These are phyloP conservation scores for Mythimna ferrago DNA, from an alignment of 2,888 invertebrate species.

Conservation along the genomic window DNA sequence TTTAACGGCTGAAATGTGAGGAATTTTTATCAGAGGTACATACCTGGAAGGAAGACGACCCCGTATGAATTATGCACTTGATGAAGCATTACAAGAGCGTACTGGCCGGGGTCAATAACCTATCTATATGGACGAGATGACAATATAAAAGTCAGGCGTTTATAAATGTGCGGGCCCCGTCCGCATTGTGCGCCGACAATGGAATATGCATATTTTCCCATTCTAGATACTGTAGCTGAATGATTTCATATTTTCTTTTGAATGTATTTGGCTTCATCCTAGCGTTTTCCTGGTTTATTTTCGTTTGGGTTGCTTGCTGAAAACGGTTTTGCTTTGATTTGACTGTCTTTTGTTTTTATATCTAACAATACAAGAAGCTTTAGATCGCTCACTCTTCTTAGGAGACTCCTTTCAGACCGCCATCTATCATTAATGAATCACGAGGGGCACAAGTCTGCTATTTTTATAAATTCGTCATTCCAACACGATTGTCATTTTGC, in stretches of 20 bases:
- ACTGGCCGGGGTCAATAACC: conserved; percentile 63
- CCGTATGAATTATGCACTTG: conserved; percentile 84
- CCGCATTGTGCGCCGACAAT: conserved; percentile 53
- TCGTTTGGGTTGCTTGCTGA: background rate
- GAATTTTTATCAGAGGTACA: conserved; percentile 80
- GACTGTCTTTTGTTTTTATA: background rate
- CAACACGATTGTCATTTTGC: no score
- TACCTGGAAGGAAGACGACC: conserved; percentile 66
- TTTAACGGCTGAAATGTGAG: conserved; percentile 75
- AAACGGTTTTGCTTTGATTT: conserved; percentile 5
- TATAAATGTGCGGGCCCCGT: conserved; percentile 54
- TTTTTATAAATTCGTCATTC: no score
- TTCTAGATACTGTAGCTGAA: conserved; percentile 48
- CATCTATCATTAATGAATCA: no score
- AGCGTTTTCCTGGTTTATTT: conserved; percentile 26
- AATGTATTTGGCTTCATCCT: conserved; percentile 17
- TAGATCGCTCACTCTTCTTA: background rate
- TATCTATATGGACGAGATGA: conserved; percentile 56
- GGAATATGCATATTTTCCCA: conserved; percentile 56
- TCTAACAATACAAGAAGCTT: background rate
- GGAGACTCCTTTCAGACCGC: no score
- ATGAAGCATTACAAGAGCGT: conserved; percentile 75
- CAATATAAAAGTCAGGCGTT: conserved; percentile 61
- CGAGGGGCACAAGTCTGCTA: no score
- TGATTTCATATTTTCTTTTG: conserved; percentile 43